Evolutionary conservation across 2,113 vertebrate species (phyloP).

Genomic region (Semnornis frantzii): DNA sequence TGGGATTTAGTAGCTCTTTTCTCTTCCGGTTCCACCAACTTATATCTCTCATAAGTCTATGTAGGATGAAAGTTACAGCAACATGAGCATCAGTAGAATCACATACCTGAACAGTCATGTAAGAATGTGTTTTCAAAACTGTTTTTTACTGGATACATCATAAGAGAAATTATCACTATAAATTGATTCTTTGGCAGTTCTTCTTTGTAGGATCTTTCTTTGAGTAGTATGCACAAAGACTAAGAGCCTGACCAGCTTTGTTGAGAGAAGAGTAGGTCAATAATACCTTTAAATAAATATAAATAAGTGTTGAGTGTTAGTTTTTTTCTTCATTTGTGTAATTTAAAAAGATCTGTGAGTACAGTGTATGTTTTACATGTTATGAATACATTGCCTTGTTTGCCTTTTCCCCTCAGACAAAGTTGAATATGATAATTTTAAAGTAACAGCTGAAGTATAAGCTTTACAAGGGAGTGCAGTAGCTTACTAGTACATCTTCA

Average conservation of each 20-base stretch:
- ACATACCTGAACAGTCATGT: accelerated
- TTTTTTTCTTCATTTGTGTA: neutral
- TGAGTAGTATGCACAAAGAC: neutral
- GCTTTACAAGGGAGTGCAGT: neutral
- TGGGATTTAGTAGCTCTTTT: too few relatives aligned
- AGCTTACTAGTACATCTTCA: neutral
- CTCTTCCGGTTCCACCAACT: neutral
- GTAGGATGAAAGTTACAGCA: neutral
- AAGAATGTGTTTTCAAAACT: neutral
- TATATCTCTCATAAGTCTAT: neutral
- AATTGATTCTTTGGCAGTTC: neutral
- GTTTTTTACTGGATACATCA: neutral
- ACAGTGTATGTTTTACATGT: neutral
- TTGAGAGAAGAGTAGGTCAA: neutral
- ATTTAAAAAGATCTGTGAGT: neutral
- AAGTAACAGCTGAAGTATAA: neutral
- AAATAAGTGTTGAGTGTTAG: neutral
- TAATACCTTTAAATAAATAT: too few relatives aligned
- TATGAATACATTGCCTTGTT: neutral
- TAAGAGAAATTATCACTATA: neutral
- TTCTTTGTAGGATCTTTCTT: neutral
- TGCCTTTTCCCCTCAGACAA: neutral
- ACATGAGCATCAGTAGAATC: neutral
- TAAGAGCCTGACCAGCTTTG: neutral
- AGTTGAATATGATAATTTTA: neutral